These are phyloP conservation scores for Spicauda simplicius DNA, from an alignment of 2,888 invertebrate species.

Conservation along the genomic window DNA sequence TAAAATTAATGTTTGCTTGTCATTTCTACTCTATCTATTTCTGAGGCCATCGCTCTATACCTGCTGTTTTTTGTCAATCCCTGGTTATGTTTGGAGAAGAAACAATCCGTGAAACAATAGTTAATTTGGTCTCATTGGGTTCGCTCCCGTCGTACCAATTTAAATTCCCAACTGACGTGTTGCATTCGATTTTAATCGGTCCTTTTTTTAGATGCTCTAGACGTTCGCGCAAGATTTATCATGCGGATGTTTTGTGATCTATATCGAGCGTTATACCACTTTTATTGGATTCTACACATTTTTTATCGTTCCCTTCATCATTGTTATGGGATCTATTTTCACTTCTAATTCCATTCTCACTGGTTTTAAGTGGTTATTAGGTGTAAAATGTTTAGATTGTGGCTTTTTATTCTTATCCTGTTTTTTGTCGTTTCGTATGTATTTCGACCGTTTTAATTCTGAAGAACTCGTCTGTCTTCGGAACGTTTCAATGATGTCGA, in stretches of 20 bases:
- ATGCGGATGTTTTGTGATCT: constrained; percentile 50
- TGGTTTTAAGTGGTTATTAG: constrained; percentile 21
- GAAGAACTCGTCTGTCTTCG: no score
- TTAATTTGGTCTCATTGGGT: constrained; percentile 63
- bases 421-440: constrained; percentile 9
- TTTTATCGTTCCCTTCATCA: constrained; percentile 21
- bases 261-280: constrained; percentile 41
- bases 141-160: constrained; percentile 63
- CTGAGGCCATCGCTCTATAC: constrained; percentile 52
- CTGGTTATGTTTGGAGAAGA: constrained; percentile 69
- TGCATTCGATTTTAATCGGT: constrained; percentile 55
- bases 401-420: constrained; percentile 3
- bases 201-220: constrained; percentile 48
- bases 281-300: constrained; percentile 32
- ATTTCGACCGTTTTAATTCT: neutral
- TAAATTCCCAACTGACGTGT: constrained; percentile 69
- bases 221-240: constrained; percentile 61
- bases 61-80: constrained; percentile 79
- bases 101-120: constrained; percentile 78
- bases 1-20: constrained; percentile 21
- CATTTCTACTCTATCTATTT: constrained; percentile 45
- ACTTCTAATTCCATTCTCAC: constrained; percentile 33
- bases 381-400: constrained; percentile 29
- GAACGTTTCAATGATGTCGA: no score
- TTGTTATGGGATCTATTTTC: constrained; percentile 30